These are phyloP conservation scores for Morpho achilles DNA, from an alignment of 2,888 invertebrate species.

Conservation along the genomic window DNA sequence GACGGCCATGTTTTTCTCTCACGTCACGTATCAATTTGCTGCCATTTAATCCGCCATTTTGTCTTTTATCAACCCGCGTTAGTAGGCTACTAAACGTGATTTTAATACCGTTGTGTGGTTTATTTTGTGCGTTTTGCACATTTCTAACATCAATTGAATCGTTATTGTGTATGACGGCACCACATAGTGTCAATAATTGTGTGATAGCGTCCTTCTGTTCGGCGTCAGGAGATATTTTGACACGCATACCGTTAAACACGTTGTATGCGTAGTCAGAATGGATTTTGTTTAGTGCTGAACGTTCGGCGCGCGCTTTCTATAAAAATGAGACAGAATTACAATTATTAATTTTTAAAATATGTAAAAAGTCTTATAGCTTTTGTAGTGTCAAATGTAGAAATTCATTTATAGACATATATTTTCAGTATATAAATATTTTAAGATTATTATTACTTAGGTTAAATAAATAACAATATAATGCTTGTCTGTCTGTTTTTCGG, in stretches of 20 bases:
- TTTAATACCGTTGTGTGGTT: conserved; percentile 27
- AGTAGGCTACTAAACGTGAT: neutral
- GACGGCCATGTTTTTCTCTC: neutral
- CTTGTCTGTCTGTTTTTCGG: too few species aligned
- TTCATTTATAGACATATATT: too few species aligned
- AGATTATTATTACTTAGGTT: too few species aligned
- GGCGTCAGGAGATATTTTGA: conserved; percentile 38
- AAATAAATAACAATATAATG: too few species aligned
- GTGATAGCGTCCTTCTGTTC: conserved; percentile 46
- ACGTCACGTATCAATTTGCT: conserved; percentile 24
- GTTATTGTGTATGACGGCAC: conserved; percentile 39
- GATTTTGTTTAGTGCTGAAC: conserved; percentile 45
- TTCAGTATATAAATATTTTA: too few species aligned
- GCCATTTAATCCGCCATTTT: conserved; percentile 29
- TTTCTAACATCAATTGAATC: neutral
- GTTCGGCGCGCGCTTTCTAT: conserved; percentile 64
- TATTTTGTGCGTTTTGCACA: neutral
- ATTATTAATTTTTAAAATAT: too few species aligned
- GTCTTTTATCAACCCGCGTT: neutral
- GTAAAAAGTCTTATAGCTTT: too few species aligned
- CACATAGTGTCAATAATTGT: conserved; percentile 52
- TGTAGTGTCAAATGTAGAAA: too few species aligned
- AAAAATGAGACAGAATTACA: conserved; percentile 20
- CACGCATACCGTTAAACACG: conserved; percentile 55
- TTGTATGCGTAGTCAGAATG: conserved; percentile 58